phyloP scores from a whole-genome alignment of 2,888 invertebrate species.

The Xestia xanthographa region DNA sequence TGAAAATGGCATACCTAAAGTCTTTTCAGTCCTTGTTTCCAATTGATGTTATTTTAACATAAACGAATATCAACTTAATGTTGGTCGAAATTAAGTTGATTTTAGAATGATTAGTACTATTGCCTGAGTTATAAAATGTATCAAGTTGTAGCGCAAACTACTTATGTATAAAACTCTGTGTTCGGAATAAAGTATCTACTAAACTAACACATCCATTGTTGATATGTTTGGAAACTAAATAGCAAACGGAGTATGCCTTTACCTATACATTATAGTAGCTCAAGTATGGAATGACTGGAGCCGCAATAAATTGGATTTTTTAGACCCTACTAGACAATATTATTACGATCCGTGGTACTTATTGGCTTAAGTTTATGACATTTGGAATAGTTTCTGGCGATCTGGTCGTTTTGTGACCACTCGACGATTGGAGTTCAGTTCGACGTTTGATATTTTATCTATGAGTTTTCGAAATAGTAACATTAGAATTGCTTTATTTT shows the following conservation, averaged over 20 bases:
- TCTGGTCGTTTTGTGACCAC: neutral
- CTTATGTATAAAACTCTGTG: too few relatives aligned
- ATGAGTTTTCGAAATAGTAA: neutral
- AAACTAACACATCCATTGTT: neutral
- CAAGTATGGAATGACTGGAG: slow-evolving; percentile 50
- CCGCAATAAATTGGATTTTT: slow-evolving; percentile 49
- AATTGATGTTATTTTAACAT: neutral
- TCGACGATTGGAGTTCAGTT: neutral
- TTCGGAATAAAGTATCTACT: too few relatives aligned
- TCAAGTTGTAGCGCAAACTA: neutral
- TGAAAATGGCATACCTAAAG: slow-evolving; percentile 51
- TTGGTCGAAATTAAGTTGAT: neutral
- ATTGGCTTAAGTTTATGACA: slow-evolving; percentile 16
- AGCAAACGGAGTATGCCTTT: neutral
- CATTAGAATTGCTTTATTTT: neutral
- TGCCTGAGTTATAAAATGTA: neutral
- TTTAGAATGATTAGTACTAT: neutral
- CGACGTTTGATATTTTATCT: neutral
- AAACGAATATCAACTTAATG: neutral
- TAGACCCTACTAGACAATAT: slow-evolving; percentile 40
- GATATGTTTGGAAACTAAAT: neutral
- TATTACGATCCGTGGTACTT: slow-evolving; percentile 43
- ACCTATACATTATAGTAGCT: slow-evolving; percentile 42
- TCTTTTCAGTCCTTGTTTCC: neutral
- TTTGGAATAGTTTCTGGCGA: slow-evolving; percentile 5